A percentile compares a stretch with the other conserved stretches of the same genome.
phyloP scores from a whole-genome alignment of 2,797 vertebrate species.

The Cercopithecus neglectus region DNA sequence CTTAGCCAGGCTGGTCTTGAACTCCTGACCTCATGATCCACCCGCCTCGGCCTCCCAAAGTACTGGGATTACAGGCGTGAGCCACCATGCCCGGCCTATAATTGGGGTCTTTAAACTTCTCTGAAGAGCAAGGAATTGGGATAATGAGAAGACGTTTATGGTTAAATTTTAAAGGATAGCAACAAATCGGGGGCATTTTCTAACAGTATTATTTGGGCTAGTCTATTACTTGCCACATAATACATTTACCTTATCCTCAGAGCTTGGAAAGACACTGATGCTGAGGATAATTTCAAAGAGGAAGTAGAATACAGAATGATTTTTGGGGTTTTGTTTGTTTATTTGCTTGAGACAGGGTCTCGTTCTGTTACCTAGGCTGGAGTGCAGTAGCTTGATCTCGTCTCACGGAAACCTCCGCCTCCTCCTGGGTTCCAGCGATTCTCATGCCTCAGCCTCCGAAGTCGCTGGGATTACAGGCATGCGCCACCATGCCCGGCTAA shows the following conservation, averaged over 20 bases:
- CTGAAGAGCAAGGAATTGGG: constrained; percentile 1
- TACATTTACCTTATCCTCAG: background rate
- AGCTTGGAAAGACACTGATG: background rate
- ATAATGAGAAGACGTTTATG: background rate
- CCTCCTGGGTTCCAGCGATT: too few relatives aligned
- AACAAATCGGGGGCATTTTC: constrained; percentile 19
- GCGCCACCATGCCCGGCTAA: too few relatives aligned
- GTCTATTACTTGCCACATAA: background rate
- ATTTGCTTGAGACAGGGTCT: too few relatives aligned
- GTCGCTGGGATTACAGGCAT: too few relatives aligned
- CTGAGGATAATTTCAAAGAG: constrained; percentile 20
- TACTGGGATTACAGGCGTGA: too few relatives aligned
- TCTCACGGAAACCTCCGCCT: too few relatives aligned
- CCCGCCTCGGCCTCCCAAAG: too few relatives aligned
- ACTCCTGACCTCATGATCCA: too few relatives aligned
- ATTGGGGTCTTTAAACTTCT: background rate
- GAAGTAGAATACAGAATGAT: background rate
- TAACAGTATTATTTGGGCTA: background rate
- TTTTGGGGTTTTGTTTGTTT: background rate
- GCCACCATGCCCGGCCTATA: background rate
- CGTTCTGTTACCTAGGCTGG: too few relatives aligned
- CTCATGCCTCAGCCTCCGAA: too few relatives aligned
- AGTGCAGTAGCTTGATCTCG: too few relatives aligned
- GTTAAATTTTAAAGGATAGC: background rate
- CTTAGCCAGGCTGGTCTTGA: too few relatives aligned